These are phyloP conservation scores for Acanthiza pusilla DNA, from an alignment of 2,797 vertebrate species.

Conservation along the genomic window DNA sequence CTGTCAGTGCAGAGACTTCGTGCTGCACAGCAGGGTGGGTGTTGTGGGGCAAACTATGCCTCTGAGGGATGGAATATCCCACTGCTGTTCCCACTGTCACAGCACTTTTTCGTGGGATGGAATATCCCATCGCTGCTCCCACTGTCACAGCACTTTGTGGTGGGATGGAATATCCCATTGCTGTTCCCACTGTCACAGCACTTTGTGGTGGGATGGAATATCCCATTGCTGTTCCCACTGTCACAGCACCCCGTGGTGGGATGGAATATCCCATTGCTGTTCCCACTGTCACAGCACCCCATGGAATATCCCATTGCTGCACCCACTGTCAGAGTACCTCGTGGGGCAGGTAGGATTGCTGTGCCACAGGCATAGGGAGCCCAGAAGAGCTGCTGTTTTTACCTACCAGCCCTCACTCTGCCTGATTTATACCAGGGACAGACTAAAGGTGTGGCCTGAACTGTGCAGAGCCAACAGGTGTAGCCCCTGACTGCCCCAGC, in stretches of 20 bases:
- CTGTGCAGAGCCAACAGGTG: neutral
- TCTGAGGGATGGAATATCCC: neutral
- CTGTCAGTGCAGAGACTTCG: accelerated
- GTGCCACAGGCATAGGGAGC: accelerated
- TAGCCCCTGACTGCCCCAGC: neutral
- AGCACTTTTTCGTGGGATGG: neutral
- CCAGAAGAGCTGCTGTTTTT: neutral
- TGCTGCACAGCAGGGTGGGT: neutral
- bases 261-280: no score
- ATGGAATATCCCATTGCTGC: neutral
- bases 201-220: neutral
- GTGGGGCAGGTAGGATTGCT: neutral
- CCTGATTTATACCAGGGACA: neutral
- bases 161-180: neutral
- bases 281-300: neutral
- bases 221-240: neutral
- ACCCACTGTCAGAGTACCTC: neutral
- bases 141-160: neutral
- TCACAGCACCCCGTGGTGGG: neutral
- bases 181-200: neutral
- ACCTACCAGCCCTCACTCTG: neutral
- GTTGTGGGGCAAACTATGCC: neutral
- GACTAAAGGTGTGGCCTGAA: neutral
- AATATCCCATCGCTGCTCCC: neutral
- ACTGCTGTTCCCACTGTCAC: neutral